Percentiles rank a stretch among this genome's conserved stretches.
Conservation (phyloP, 2,797 vertebrate genomes). For the Phrynocephalus guinanensis region DNA sequence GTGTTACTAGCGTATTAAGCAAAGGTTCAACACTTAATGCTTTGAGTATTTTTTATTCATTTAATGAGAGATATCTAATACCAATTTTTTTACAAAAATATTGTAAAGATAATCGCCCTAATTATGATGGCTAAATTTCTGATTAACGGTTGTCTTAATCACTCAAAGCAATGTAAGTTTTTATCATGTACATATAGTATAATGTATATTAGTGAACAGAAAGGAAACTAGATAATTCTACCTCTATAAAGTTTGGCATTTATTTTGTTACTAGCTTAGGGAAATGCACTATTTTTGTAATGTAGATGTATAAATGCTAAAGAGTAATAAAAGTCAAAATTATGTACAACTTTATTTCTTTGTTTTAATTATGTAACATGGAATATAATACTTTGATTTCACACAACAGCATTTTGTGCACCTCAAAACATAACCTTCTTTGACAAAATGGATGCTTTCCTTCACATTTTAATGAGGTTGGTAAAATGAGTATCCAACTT, state of each 20-base stretch:
- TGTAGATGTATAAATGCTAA: slow-evolving; percentile 73
- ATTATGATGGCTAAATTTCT: slow-evolving; percentile 62
- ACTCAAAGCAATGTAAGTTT: slow-evolving; percentile 67
- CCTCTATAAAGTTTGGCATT: slow-evolving; percentile 78
- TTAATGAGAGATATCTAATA: slow-evolving; percentile 15
- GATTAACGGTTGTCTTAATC: slow-evolving; percentile 72
- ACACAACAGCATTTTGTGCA: background rate
- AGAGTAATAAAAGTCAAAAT: slow-evolving; percentile 75
- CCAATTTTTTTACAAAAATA: background rate
- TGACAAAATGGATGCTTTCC: too few relatives aligned
- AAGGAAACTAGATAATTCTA: slow-evolving; percentile 81
- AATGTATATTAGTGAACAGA: slow-evolving; percentile 76
- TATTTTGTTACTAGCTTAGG: slow-evolving; percentile 82
- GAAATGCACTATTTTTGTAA: slow-evolving; percentile 74
- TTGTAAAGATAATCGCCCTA: slow-evolving; percentile 37
- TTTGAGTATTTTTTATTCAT: slow-evolving; percentile 13
- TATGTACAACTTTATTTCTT: slow-evolving; percentile 14
- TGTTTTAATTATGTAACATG: background rate
- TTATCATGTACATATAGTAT: slow-evolving; percentile 66
- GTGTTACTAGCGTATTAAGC: background rate
- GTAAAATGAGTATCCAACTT: too few relatives aligned
- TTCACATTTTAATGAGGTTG: too few relatives aligned
- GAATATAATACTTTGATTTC: background rate
- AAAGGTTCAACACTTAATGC: background rate
- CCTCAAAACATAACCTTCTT: background rate